Evolutionary conservation across 2,888 invertebrate species (phyloP), one percentile per base, ranked within the genome.

Genomic region (Branchipolynoe longqiensis): DNA sequence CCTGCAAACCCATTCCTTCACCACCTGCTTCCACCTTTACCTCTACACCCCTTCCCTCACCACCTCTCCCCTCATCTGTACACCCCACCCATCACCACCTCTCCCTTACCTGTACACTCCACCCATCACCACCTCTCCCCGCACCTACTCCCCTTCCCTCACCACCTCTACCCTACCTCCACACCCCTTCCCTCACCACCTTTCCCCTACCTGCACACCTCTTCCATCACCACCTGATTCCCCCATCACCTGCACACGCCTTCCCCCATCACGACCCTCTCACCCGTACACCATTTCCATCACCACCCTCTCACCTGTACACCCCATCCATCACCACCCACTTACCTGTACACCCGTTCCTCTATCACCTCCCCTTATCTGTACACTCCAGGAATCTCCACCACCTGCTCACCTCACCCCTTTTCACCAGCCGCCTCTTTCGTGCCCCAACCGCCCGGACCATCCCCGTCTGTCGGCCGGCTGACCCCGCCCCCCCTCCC

Each of bases 111-210:
- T 14, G 18, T 18, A 18, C 31, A 18, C 36, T 64, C 64, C 25
- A 33, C 31, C 18, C 18, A 28, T 3, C 64, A 28, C n/a, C 31
- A 3, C 36, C 4, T n/a, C 8, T 2, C 4, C 64, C 64, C 22
- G 2, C n/a, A 56, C n/a, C 64, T 6, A 28, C 31, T 36, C 64
- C 4, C 14, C 64, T 1, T 31, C n/a, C 64, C 31, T 4, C 28
- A 64, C 4, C 64, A 1, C 8, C 36, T 31, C 2, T 18, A 25
- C n/a, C 31, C 6, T 18, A 18, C 18, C n/a, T 2, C 31, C 28
- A 18, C 62, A 22, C 84, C 48, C 56, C 78, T 73, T 81, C 2
- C 78, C 54, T 48, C 12, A 40, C 84, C 48, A 22, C 84, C 84
- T 81, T n/a, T 78, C 38, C 48, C 25, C 84, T 41, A 38, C 6